These are phyloP conservation scores for Phthorimaea operculella DNA, from an alignment of 1,140 invertebrate species.

Conservation along the genomic window DNA sequence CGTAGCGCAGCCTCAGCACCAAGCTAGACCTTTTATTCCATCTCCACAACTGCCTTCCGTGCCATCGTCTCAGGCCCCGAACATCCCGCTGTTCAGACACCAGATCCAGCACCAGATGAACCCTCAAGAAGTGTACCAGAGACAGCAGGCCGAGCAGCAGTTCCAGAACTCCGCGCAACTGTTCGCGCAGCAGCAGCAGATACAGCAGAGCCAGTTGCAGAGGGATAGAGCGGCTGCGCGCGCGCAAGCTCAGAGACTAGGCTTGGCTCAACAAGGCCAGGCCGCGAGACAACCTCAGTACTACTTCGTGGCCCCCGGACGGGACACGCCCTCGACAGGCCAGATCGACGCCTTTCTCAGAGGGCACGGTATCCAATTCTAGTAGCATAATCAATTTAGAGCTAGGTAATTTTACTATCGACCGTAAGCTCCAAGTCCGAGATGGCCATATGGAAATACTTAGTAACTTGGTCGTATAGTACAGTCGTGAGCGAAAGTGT, in stretches of 20 bases:
- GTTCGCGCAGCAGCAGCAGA: constrained; percentile 76
- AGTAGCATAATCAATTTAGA: constrained; percentile 38
- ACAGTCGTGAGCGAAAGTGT: constrained; percentile 27
- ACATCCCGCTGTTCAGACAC: constrained; percentile 61
- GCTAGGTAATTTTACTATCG: constrained; percentile 32
- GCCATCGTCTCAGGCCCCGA: constrained; percentile 41
- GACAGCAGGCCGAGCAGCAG: constrained; percentile 74
- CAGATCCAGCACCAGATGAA: constrained; percentile 51
- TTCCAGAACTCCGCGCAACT: constrained; percentile 80
- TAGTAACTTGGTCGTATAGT: constrained; percentile 28
- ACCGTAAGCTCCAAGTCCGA: constrained; percentile 13
- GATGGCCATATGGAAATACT: constrained; percentile 20
- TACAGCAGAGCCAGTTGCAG: constrained; percentile 69
- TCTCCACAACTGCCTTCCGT: constrained; percentile 53
- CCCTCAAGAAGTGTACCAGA: constrained; percentile 76
- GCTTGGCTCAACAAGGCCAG: constrained; percentile 49
- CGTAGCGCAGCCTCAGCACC: constrained; percentile 71
- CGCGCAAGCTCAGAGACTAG: constrained; percentile 60
- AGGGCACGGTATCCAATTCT: constrained; percentile 76
- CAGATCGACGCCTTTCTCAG: constrained; percentile 85
- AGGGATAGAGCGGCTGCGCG: constrained; percentile 60
- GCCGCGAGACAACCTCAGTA: constrained; percentile 63
- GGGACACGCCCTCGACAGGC: constrained; percentile 69
- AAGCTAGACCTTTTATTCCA: constrained; percentile 49
- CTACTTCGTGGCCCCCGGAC: constrained; percentile 73